phyloP scores from a whole-genome alignment of 2,888 invertebrate genomes.

The Romanomermis culicivorax region DNA sequence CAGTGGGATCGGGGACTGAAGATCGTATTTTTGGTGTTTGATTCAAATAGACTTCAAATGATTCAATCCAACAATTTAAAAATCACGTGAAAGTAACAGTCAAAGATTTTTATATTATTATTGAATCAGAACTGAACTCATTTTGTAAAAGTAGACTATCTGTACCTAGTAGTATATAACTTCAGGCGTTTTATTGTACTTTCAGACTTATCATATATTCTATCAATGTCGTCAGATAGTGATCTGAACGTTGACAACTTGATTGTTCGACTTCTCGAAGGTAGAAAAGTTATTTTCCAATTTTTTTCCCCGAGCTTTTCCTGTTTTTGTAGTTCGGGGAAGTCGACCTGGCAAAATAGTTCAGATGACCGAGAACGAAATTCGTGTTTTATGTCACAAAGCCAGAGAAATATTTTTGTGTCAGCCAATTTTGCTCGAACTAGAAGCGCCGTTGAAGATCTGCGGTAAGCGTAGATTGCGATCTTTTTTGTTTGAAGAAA shows the following conservation, averaged over 20 bases:
- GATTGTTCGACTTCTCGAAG: slow-evolving; percentile 84
- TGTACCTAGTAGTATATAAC: too few relatives aligned
- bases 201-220: too few relatives aligned
- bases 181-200: too few relatives aligned
- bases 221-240: slow-evolving; percentile 46
- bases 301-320: neutral
- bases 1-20: too few relatives aligned
- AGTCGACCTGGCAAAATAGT: slow-evolving; percentile 57
- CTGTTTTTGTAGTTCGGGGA: slow-evolving; percentile 39
- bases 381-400: slow-evolving; percentile 33
- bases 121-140: too few relatives aligned
- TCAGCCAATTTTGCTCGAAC: slow-evolving; percentile 39
- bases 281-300: slow-evolving; percentile 35
- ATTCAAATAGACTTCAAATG: too few relatives aligned
- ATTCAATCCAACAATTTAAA: too few relatives aligned
- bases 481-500: slow-evolving; percentile 6
- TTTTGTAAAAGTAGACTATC: too few relatives aligned
- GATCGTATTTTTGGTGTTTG: too few relatives aligned
- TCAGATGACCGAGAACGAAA: slow-evolving; percentile 38
- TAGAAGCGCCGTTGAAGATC: slow-evolving; percentile 41
- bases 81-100: too few relatives aligned
- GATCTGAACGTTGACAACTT: slow-evolving; percentile 90
- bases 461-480: too few relatives aligned
- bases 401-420: slow-evolving; percentile 40
- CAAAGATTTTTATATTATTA: too few relatives aligned